These are phyloP conservation scores for Lasius fuliginosus DNA, from an alignment of 2,888 invertebrate species.

Conservation along the genomic window DNA sequence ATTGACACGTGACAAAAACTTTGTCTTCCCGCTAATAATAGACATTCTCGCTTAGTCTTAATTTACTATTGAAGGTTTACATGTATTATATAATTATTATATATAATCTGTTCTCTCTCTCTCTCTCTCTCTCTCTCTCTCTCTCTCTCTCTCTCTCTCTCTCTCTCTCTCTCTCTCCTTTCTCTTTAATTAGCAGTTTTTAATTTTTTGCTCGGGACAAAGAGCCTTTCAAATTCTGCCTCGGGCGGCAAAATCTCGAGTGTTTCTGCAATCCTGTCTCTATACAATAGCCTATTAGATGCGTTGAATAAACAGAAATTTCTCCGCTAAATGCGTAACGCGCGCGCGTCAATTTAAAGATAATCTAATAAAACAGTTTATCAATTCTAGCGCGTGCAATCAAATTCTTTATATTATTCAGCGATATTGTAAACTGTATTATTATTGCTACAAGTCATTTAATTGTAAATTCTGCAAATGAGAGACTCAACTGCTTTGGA, in stretches of 20 bases:
- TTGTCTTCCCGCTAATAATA: constrained; percentile 2
- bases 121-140: not conserved
- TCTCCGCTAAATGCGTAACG: not conserved
- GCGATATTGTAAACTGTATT: not conserved
- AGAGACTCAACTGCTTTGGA: not conserved
- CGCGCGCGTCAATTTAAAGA: not conserved
- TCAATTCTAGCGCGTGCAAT: not conserved
- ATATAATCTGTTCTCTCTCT: not conserved
- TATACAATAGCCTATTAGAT: not conserved
- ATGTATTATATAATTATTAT: not conserved
- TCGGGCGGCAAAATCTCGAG: not conserved
- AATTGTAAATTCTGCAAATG: not conserved
- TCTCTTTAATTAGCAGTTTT: not conserved
- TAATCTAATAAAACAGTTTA: constrained; percentile 20
- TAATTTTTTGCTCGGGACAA: not conserved
- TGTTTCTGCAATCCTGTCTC: not conserved
- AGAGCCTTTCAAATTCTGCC: constrained; percentile 9
- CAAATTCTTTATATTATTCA: not conserved
- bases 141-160: not conserved
- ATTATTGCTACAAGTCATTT: not conserved
- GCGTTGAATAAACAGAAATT: constrained; percentile 1
- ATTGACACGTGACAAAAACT: constrained; percentile 35
- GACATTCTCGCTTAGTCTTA: not conserved
- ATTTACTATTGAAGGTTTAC: not conserved
- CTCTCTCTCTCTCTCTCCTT: not conserved